phyloP scores from a whole-genome alignment of 2,113 vertebrate genomes.

The Chloroceryle aenea region DNA sequence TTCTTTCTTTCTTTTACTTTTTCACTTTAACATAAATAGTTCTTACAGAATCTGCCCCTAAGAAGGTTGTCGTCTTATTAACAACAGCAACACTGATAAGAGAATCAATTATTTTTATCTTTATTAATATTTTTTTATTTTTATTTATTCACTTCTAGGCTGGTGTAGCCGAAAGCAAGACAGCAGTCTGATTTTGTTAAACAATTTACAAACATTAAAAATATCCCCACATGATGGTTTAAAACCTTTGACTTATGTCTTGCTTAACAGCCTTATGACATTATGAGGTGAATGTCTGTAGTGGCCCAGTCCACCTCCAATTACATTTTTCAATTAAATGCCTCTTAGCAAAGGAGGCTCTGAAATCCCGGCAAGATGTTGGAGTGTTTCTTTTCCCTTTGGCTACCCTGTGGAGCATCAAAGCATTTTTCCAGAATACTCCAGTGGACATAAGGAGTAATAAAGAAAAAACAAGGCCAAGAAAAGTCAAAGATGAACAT shows the following conservation, averaged over 20 bases:
- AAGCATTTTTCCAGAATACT: not conserved
- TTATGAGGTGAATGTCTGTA: not conserved
- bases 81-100: not conserved
- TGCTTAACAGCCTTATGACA: not conserved
- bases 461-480: not conserved
- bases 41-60: not conserved
- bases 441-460: not conserved
- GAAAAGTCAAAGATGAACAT: not conserved
- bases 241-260: not conserved
- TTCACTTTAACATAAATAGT: not conserved
- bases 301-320: not conserved
- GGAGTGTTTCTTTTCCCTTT: not conserved
- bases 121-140: not conserved
- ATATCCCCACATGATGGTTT: not conserved
- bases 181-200: not conserved
- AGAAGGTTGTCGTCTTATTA: not conserved
- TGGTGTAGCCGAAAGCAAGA: not conserved
- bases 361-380: not conserved
- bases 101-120: not conserved
- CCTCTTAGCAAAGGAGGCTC: not conserved
- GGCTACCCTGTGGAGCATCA: not conserved
- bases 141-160: not conserved
- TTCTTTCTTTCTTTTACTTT: not conserved
- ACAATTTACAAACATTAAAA: not conserved
- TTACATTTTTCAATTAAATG: not conserved